Base-by-base conservation (phyloP, 2,888 invertebrate genomes). In the Loripinus fragilis region DNA sequence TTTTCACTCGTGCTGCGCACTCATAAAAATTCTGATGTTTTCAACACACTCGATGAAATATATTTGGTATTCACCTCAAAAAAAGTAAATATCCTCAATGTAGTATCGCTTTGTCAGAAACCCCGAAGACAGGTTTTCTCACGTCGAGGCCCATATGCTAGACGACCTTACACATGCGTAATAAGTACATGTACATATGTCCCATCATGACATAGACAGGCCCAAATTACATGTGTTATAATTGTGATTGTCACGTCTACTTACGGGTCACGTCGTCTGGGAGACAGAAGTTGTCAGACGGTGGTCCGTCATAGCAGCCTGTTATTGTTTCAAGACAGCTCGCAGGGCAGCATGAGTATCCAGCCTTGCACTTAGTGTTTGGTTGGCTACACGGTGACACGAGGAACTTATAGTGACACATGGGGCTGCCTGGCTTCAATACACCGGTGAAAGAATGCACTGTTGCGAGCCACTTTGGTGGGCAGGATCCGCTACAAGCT, bases 191-290 rank as follows among this genome's bases (percentile, higher is more conserved):
- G 5, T 38, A 8, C 38, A 8, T 12, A 38, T 12, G 38, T 38
- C 12, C 5, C 38, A 12, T 5, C 38, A 7, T n/a, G 25, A 48
- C 3, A n/a, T 48, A 20, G 48, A 20, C 3, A 48, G n/a, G 48
- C 20, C 20, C n/a, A 48, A 10, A n/a, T 48, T 48, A 17, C 48
- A n/a, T 48, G 20, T n/a, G n/a, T n/a, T n/a, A n/a, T n/a, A n/a
- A n/a, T n/a, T n/a, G n/a, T n/a, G n/a, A n/a, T n/a, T n/a, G n/a
- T n/a, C n/a, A 48, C 23, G 12, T n/a, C 7, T 52, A 60, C 60
- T 60, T 33, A 60, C 60, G 30, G 7, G 60, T 60, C 17, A 60
- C 33, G 60, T 60, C 60, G 20, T 60, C 33, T 33, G 60, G 60
- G 30, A 60, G 33, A 33, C 60, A 60, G 2, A 23, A 8, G 8